Evolutionary conservation across 1,140 invertebrate genomes (phyloP).

Genomic region (Cryptotermes secundus): DNA sequence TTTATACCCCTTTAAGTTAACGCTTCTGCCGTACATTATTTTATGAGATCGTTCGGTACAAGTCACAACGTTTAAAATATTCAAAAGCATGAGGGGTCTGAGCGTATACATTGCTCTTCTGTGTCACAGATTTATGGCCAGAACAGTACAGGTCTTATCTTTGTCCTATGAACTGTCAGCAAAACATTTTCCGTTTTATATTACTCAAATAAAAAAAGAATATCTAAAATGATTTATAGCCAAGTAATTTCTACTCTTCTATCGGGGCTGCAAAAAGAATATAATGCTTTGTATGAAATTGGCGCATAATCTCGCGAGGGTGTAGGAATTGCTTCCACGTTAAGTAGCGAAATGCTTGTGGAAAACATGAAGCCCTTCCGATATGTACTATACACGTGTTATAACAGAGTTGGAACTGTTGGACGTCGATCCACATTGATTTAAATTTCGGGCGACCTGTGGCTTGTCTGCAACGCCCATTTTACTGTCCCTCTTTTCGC

Average conservation of each 20-base stretch:
- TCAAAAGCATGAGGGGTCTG: background rate
- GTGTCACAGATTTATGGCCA: background rate
- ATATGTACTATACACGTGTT: too few relatives aligned
- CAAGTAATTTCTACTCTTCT: background rate
- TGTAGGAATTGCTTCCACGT: background rate
- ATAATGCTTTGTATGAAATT: background rate
- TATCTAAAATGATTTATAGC: background rate
- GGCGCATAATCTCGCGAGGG: background rate
- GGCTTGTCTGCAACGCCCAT: background rate
- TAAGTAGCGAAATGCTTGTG: background rate
- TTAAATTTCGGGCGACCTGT: background rate
- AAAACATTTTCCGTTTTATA: conserved; percentile 13
- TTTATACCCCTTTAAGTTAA: background rate
- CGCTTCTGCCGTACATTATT: background rate
- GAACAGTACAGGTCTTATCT: background rate
- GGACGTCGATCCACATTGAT: background rate
- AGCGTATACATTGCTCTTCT: background rate
- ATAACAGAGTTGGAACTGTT: too few relatives aligned
- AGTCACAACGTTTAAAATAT: background rate
- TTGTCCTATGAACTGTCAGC: background rate
- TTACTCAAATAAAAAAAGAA: background rate
- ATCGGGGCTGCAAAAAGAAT: background rate
- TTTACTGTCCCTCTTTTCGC: background rate
- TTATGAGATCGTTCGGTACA: background rate
- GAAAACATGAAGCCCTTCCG: background rate